These are phyloP conservation scores for Pseudococcus viburni DNA, from an alignment of 2,888 invertebrate genomes.

Conservation along the genomic window DNA sequence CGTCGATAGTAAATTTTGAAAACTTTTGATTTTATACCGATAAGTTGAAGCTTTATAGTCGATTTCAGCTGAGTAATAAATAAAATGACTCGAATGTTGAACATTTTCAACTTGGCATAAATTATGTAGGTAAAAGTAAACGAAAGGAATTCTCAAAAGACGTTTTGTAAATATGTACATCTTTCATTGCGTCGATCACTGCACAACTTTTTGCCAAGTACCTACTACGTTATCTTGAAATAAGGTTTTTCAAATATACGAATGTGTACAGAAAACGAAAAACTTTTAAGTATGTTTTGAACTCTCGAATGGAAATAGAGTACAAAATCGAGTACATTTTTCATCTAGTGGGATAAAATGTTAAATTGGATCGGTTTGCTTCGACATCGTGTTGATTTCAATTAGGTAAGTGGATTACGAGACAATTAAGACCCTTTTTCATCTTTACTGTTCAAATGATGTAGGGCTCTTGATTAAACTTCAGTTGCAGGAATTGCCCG, in stretches of 20 bases:
- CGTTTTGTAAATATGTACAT: slow-evolving; percentile 43
- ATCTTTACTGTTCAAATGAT: background rate
- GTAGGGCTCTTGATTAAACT: slow-evolving; percentile 21
- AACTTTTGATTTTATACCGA: slow-evolving; percentile 48
- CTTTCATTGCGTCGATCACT: slow-evolving; percentile 32
- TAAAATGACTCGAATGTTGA: slow-evolving; percentile 22
- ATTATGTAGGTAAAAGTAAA: slow-evolving; percentile 38
- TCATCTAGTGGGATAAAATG: background rate
- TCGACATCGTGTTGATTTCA: background rate
- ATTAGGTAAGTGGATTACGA: slow-evolving; percentile 30
- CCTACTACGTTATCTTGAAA: background rate
- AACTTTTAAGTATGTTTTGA: slow-evolving; percentile 13
- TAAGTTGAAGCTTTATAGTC: slow-evolving; percentile 6
- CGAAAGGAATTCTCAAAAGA: slow-evolving; percentile 49
- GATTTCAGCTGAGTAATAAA: slow-evolving; percentile 35
- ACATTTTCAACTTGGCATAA: slow-evolving; percentile 32
- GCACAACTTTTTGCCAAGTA: slow-evolving; percentile 33
- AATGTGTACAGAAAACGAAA: slow-evolving; percentile 3
- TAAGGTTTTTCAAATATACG: background rate
- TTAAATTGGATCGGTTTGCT: background rate
- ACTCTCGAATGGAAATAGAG: background rate
- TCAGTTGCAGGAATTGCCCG: slow-evolving; percentile 33
- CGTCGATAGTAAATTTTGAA: slow-evolving; percentile 19
- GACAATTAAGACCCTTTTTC: background rate
- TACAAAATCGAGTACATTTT: background rate